Percentiles rank a stretch among this genome's conserved stretches.
Evolutionary conservation across 2,113 vertebrate species (phyloP).

Genomic region (Ochotona curzoniae): DNA sequence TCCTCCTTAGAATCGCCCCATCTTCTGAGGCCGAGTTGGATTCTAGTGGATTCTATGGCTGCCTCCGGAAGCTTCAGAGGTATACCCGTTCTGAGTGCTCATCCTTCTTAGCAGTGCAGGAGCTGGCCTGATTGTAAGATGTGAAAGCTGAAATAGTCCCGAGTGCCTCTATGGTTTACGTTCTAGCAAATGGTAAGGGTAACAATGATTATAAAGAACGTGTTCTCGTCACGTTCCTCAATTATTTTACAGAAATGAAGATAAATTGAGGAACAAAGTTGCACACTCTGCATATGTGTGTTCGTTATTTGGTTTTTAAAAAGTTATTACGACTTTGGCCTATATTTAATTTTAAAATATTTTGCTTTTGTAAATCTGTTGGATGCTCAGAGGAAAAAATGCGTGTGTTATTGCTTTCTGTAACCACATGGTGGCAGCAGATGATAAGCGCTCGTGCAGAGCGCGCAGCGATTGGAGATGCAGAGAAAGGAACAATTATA

Average conservation of each 20-base stretch:
- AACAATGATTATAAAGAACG: neutral
- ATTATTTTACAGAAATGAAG: neutral
- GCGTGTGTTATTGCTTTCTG: neutral
- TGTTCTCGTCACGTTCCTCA: neutral
- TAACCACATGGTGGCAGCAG: conserved; percentile 41
- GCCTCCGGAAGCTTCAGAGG: too few species aligned
- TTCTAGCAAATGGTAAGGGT: neutral
- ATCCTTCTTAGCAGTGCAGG: too few species aligned
- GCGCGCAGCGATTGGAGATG: neutral
- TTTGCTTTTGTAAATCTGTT: neutral
- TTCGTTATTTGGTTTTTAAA: neutral
- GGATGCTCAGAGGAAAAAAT: neutral
- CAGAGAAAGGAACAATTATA: neutral
- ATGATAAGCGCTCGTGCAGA: neutral
- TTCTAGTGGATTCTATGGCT: too few species aligned
- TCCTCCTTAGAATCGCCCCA: too few species aligned
- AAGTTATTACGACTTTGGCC: neutral
- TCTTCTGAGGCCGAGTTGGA: too few species aligned
- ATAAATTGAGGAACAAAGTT: neutral
- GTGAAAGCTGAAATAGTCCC: neutral
- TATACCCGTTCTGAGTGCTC: too few species aligned
- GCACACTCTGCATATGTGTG: neutral
- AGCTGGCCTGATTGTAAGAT: neutral
- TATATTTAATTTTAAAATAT: neutral
- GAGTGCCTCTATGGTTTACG: neutral